Evolutionary conservation across 1,140 invertebrate genomes (phyloP).

Genomic region (Drosophila subpulchrella): DNA sequence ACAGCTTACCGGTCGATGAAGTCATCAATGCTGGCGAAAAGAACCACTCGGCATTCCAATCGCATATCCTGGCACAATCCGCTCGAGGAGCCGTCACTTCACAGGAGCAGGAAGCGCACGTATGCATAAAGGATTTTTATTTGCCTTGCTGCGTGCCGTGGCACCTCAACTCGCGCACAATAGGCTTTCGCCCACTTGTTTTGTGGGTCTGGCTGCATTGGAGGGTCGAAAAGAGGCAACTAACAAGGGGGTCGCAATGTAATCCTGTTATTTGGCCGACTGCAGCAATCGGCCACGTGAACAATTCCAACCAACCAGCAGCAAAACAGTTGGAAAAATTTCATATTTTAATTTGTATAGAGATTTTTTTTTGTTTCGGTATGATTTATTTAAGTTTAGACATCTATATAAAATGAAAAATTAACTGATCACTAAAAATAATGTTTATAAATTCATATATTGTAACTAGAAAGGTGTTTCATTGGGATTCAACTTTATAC

Average conservation of each 20-base stretch:
- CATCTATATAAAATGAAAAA: no score
- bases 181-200: constrained; percentile 36
- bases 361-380: no score
- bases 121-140: constrained; percentile 66
- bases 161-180: constrained; percentile 30
- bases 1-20: constrained; percentile 19
- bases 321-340: constrained; percentile 6
- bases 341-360: not conserved
- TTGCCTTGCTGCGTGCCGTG: constrained; percentile 51
- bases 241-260: constrained; percentile 45
- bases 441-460: no score
- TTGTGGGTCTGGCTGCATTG: constrained; percentile 31
- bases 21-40: not conserved
- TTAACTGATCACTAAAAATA: no score
- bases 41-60: constrained; percentile 31
- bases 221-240: constrained; percentile 34
- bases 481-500: no score
- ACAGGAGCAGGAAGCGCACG: constrained; percentile 40
- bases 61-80: constrained; percentile 30
- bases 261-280: constrained; percentile 73
- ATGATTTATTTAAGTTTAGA: no score
- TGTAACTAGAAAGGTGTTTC: no score
- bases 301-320: constrained; percentile 33
- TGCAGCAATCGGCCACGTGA: constrained; percentile 67
- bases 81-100: constrained; percentile 42